A percentile compares a stretch with the other conserved stretches of the same genome.
Conservation (phyloP, 2,113 vertebrate species). For the Motacilla tschutschensis region DNA sequence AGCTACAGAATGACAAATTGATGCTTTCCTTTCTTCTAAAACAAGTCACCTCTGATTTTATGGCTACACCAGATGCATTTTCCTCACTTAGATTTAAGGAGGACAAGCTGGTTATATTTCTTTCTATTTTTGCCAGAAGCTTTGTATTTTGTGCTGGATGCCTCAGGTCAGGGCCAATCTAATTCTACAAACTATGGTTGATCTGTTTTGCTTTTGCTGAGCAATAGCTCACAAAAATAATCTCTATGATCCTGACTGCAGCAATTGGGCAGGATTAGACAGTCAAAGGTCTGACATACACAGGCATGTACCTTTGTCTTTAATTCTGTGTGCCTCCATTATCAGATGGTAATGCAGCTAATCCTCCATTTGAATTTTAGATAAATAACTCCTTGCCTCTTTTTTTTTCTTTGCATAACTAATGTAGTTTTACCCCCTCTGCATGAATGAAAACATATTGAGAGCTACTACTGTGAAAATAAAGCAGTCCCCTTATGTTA, state of each 20-base stretch:
- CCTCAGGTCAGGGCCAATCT: background rate
- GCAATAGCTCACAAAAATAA: conserved; percentile 43
- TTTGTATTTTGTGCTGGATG: conserved; percentile 16
- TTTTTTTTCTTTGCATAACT: background rate
- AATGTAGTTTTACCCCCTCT: background rate
- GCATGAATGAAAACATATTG: background rate
- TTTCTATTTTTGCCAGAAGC: conserved; percentile 6
- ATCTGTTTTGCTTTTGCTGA: conserved; percentile 45
- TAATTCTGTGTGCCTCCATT: background rate
- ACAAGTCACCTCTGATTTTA: conserved; percentile 43
- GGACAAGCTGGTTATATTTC: conserved; percentile 38
- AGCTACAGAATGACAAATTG: background rate
- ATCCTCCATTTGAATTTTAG: background rate
- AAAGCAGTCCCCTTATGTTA: background rate
- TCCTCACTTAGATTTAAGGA: conserved; percentile 37
- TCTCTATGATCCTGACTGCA: conserved; percentile 22
- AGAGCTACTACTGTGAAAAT: background rate
- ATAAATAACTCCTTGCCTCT: background rate
- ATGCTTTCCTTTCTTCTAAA: conserved; percentile 16
- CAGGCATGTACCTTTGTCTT: conserved; percentile 12
- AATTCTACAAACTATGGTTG: conserved; percentile 37
- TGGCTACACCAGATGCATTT: background rate
- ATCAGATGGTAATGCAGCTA: background rate
- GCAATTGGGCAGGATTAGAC: conserved; percentile 49
- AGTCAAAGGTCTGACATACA: background rate